Base-by-base conservation (phyloP, 1,140 invertebrate genomes). In the Bombus confusus region DNA sequence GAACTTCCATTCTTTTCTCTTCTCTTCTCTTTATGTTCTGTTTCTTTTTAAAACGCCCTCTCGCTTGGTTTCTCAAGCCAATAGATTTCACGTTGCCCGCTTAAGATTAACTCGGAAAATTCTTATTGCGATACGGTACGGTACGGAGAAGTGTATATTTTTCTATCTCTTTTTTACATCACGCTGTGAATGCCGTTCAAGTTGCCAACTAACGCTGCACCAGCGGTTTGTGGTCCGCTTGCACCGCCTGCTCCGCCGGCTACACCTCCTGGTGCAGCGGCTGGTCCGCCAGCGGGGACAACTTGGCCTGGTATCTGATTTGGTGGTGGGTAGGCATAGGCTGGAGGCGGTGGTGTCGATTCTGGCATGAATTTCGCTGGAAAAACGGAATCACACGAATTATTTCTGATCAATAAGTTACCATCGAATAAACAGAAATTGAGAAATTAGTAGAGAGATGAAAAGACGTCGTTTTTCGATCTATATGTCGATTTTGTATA, bases 311-410 rank as follows among this genome's bases (percentile, higher is more conserved):
- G 80, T 6, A 57, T 69, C 47, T 86, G 52, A 83, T 34, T 62
- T 82, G 93, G 93, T 90, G 94, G 93, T 57, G 93, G 94, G 78
- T 95, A 95, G 73, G 88, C 92, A 81, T 94, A 95, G 75, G 94
- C 89, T 69, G 95, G 94, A 80, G 91, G 92, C 71, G 93, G 93
- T 87, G 94, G 94, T 81, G 95, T 85, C 76, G 94, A 92, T 57
- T 96, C 96, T 69, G 94, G 94, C 95, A 95, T 95, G 93, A 94
- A 95, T 94, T 96, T 94, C 91, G 95, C 94, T 95, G 94, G 90
- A 95, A 95, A 66, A 95, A 80, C n/a, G 12, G 12, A 66, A n/a
- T 78, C 37, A 9, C 4, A 68, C 9, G 2, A 28, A 87, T 88
- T 87, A 87, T 41, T 72, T 41, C 6, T 13, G 64, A 66, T 9